A percentile compares a stretch with the other conserved stretches of the same genome.
These are phyloP conservation scores for Drosophila paucipuncta DNA, from an alignment of 2,888 invertebrate species.

Conservation along the genomic window DNA sequence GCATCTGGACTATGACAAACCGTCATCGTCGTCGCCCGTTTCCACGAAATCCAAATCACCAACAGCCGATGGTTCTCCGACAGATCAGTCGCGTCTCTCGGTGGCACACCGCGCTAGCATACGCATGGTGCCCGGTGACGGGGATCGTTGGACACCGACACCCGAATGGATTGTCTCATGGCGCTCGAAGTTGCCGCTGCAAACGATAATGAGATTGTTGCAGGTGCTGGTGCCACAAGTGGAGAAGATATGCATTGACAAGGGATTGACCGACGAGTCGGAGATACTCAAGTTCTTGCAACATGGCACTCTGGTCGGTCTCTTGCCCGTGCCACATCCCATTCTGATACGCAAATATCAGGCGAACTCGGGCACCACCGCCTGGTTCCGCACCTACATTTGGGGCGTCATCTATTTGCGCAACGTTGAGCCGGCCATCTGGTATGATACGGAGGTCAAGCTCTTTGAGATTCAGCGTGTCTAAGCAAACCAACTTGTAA, in stretches of 20 bases:
- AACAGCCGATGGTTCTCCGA: conserved; percentile 50
- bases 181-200: conserved; percentile 98
- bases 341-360: conserved; percentile 99
- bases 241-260: conserved; percentile 99
- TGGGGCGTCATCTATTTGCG: conserved; percentile 99
- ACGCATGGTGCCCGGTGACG: conserved; percentile 85
- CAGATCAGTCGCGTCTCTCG: conserved; percentile 75
- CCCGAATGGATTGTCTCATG: conserved; percentile 97
- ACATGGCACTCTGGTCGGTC: conserved; percentile 98
- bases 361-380: conserved; percentile 98
- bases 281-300: conserved; percentile 99
- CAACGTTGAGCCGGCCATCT: conserved; percentile 99
- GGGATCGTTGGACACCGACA: conserved; percentile 92
- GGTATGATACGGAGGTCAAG: conserved; percentile 99
- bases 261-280: conserved; percentile 99
- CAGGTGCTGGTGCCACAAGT: conserved; percentile 99
- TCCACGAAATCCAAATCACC: conserved; percentile 49
- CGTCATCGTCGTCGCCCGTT: conserved; percentile 50
- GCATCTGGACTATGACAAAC: conserved; percentile 87
- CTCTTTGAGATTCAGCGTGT: conserved; percentile 99
- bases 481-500: conserved; percentile 84
- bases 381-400: conserved; percentile 99
- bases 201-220: conserved; percentile 99
- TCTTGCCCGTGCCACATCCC: conserved; percentile 99
- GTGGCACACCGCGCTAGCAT: conserved; percentile 88